Percentiles rank a stretch among this genome's conserved stretches.
Conservation (phyloP, 2,113 vertebrate genomes). For the Podocnemis expansa region DNA sequence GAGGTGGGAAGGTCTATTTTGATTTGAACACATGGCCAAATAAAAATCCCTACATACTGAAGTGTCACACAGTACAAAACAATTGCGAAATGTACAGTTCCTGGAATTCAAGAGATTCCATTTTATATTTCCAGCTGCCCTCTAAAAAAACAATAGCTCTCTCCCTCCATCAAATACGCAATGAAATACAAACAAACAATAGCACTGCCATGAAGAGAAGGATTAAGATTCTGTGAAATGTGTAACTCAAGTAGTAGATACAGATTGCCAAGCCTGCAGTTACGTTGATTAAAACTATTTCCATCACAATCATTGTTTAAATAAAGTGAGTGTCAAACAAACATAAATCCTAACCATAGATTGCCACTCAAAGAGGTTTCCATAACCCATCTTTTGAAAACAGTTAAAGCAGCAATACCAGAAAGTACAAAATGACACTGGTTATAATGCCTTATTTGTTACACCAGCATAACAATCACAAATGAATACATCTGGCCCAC, state of each 20-base stretch:
- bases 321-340: neutral
- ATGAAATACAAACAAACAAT: constrained; percentile 66
- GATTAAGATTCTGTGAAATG: constrained; percentile 33
- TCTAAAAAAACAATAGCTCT: constrained; percentile 68
- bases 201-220: neutral
- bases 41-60: constrained; percentile 19
- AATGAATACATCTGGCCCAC: neutral
- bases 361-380: constrained; percentile 11
- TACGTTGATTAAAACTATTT: neutral
- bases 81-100: constrained; percentile 59
- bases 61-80: constrained; percentile 53
- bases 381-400: constrained; percentile 36
- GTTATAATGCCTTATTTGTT: constrained; percentile 38
- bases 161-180: constrained; percentile 65
- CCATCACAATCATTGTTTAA: neutral
- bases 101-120: constrained; percentile 65
- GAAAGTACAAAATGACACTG: constrained; percentile 43
- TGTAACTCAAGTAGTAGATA: constrained; percentile 20
- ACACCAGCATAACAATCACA: neutral
- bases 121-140: constrained; percentile 70
- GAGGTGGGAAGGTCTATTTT: constrained; percentile 15
- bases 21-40: constrained; percentile 13
- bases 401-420: constrained; percentile 34
- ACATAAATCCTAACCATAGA: constrained; percentile 10
- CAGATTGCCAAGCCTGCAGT: accelerated